phyloP scores from a whole-genome alignment of 2,888 invertebrate species.

The Notodonta ziczac region DNA sequence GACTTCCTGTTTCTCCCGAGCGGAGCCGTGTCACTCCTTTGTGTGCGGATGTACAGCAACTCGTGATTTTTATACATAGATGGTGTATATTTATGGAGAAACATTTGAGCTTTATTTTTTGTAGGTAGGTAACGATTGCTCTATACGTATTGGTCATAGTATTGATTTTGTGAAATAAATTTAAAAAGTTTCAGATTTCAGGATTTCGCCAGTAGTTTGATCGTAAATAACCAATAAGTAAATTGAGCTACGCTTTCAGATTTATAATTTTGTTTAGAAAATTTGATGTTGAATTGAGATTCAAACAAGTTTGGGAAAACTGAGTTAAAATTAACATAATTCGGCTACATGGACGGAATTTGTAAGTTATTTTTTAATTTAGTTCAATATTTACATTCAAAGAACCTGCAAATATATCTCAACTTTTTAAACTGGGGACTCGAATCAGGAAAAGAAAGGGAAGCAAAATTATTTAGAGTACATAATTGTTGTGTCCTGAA shows the following conservation, averaged over 20 bases:
- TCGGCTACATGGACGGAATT: neutral
- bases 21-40: slow-evolving; percentile 3
- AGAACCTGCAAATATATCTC: neutral
- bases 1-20: slow-evolving; percentile 12
- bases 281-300: slow-evolving; percentile 1
- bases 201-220: neutral
- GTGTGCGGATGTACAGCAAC: slow-evolving; percentile 1
- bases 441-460: neutral
- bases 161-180: too few relatives aligned
- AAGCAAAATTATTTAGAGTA: too few relatives aligned
- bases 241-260: neutral
- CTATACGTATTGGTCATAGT: too few relatives aligned
- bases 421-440: neutral
- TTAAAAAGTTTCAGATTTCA: neutral
- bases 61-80: slow-evolving; percentile 3
- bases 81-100: neutral
- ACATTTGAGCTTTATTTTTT: neutral
- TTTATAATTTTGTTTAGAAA: neutral
- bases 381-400: neutral
- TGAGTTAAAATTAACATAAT: slow-evolving; percentile 1
- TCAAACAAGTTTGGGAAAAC: neutral
- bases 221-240: neutral
- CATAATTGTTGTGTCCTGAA: too few relatives aligned
- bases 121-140: neutral
- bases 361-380: neutral